Conservation (phyloP, 2,113 vertebrate genomes). For the Noturus placidus region DNA sequence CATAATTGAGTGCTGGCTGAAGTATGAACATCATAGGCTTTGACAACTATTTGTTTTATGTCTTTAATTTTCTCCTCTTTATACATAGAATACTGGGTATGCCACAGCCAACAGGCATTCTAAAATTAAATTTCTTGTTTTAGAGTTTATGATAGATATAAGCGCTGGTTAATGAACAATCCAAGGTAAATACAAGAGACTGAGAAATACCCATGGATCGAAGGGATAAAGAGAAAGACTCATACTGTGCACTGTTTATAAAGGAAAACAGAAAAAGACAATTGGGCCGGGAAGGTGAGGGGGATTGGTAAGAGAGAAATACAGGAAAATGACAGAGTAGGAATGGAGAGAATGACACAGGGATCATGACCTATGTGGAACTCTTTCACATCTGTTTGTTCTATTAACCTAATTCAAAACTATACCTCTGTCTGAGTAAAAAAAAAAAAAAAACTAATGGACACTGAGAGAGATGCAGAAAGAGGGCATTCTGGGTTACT, state of each 20-base stretch:
- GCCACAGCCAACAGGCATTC: neutral
- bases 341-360: conserved; percentile 4
- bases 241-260: too few relatives aligned
- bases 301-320: too few relatives aligned
- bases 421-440: conserved; percentile 8
- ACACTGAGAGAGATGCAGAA: neutral
- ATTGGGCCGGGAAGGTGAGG: too few relatives aligned
- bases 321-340: too few relatives aligned
- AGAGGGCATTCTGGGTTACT: neutral
- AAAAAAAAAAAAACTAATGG: neutral
- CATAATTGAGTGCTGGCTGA: neutral
- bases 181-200: too few relatives aligned
- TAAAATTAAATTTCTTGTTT: neutral
- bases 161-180: too few relatives aligned
- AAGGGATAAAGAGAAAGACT: too few relatives aligned
- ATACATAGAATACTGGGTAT: neutral
- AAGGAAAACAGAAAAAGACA: neutral
- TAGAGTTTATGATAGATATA: too few relatives aligned
- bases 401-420: conserved; percentile 36
- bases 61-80: neutral
- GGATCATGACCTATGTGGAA: conserved; percentile 5
- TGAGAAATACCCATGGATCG: too few relatives aligned
- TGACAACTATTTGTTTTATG: neutral
- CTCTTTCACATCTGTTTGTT: conserved; percentile 32
- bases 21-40: neutral